These are phyloP conservation scores for Penaeus japonicus DNA, from an alignment of 1,140 invertebrate genomes.

Conservation along the genomic window DNA sequence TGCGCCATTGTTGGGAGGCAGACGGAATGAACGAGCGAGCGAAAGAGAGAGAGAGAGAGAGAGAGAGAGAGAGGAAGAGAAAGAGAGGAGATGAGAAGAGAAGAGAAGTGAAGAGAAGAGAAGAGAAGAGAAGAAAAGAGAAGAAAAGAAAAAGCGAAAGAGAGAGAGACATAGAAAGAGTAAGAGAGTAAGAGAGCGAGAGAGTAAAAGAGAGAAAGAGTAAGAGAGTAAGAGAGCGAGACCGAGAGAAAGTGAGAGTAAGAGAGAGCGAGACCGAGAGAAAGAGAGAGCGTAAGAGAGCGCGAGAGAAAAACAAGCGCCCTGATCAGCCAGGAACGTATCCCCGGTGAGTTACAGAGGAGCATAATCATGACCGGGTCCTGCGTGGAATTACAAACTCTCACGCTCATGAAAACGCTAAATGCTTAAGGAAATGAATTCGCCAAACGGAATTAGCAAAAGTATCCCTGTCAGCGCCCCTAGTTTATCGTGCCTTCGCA, in stretches of 20 bases:
- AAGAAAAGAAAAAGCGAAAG: not conserved
- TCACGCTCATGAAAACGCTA: too few relatives aligned
- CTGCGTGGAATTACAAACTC: too few relatives aligned
- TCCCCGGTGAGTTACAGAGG: too few relatives aligned
- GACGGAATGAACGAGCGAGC: too few relatives aligned
- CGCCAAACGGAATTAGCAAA: slow-evolving; percentile 43
- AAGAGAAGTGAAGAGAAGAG: not conserved
- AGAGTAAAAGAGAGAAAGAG: not conserved
- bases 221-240: not conserved
- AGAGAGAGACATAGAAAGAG: not conserved
- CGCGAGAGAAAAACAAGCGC: not conserved
- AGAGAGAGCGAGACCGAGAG: not conserved
- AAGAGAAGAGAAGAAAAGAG: not conserved
- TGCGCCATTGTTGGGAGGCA: too few relatives aligned
- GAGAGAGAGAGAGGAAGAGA: not conserved
- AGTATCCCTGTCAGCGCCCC: not conserved
- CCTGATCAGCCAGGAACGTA: too few relatives aligned
- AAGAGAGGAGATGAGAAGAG: not conserved
- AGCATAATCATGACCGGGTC: too few relatives aligned
- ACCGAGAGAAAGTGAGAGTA: not conserved
- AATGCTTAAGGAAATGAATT: slow-evolving; percentile 31
- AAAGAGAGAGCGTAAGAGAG: not conserved
- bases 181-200: not conserved
- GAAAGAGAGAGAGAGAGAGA: not conserved
- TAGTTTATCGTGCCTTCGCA: slow-evolving; percentile 21